These are phyloP conservation scores for Eupithecia dodoneata DNA, from an alignment of 2,888 invertebrate species.

Conservation along the genomic window DNA sequence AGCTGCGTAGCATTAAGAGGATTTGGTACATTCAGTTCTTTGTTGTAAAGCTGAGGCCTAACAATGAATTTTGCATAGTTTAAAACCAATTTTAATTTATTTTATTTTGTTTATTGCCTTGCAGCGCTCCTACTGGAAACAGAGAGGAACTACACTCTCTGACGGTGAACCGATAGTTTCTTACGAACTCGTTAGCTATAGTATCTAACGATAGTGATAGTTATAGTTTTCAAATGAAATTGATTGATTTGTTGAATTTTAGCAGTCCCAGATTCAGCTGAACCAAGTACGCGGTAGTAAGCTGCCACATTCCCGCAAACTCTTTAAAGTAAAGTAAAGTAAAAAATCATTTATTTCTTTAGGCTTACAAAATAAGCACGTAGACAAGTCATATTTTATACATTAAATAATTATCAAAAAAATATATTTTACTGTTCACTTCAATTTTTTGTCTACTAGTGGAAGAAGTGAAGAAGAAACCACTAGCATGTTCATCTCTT, in stretches of 20 bases:
- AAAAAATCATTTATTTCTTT: too few relatives aligned
- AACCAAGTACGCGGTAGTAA: not conserved
- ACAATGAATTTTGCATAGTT: not conserved
- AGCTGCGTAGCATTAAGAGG: not conserved
- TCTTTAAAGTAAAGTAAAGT: too few relatives aligned
- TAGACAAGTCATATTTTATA: too few relatives aligned
- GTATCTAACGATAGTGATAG: too few relatives aligned
- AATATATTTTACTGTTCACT: too few relatives aligned
- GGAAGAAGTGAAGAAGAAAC: too few relatives aligned
- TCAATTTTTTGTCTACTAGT: too few relatives aligned
- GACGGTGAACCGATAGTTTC: not conserved
- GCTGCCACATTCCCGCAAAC: not conserved
- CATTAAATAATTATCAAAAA: too few relatives aligned
- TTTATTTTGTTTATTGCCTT: not conserved
- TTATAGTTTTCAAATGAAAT: not conserved
- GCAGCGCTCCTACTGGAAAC: not conserved
- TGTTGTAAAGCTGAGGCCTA: not conserved
- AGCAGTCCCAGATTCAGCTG: not conserved
- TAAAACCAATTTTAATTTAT: not conserved
- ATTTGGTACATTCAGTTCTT: not conserved
- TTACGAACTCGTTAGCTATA: not conserved
- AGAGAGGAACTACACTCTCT: not conserved
- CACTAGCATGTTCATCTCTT: too few relatives aligned
- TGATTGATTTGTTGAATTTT: not conserved
- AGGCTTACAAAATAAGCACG: too few relatives aligned